Conservation (phyloP, 2,113 vertebrate genomes). For the Nothoprocta perdicaria region DNA sequence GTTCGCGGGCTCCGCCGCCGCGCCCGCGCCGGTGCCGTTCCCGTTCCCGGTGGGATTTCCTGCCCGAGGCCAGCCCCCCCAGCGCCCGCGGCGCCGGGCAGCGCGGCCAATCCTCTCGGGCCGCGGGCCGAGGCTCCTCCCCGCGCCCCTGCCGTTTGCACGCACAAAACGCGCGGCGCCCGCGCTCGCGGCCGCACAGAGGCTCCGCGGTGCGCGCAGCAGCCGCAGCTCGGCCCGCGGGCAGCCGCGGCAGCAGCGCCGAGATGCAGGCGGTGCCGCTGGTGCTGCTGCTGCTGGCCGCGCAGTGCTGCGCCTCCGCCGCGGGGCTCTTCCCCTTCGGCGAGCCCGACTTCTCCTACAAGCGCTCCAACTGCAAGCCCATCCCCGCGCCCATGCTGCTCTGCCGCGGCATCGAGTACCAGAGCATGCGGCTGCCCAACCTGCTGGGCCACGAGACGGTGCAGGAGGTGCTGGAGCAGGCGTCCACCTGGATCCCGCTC, state of each 20-base stretch:
- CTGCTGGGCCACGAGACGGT: conserved; percentile 96
- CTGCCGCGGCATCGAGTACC: conserved; percentile 95
- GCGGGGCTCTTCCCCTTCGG: conserved; percentile 89
- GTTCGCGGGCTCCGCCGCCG: conserved; percentile 20
- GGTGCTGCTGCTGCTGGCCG: conserved; percentile 49
- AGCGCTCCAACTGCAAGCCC: conserved; percentile 91
- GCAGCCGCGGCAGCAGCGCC: too few relatives aligned
- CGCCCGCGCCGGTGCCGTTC: conserved; percentile 27
- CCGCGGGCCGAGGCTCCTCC: conserved; percentile 78
- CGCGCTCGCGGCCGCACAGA: too few relatives aligned
- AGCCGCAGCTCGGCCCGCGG: too few relatives aligned
- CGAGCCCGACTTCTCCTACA: conserved; percentile 88
- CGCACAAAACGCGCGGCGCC: conserved; percentile 76
- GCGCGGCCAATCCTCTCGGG: conserved; percentile 76
- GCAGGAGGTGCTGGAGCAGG: conserved; percentile 95
- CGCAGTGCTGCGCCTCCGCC: conserved; percentile 80
- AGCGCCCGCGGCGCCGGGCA: conserved; percentile 46
- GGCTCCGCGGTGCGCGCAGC: too few relatives aligned
- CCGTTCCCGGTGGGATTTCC: conserved; percentile 46
- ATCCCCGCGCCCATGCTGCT: conserved; percentile 90
- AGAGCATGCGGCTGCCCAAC: conserved; percentile 95
- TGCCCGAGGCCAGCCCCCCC: conserved; percentile 70
- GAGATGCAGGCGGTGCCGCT: too few relatives aligned
- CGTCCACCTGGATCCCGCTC: conserved; percentile 95
- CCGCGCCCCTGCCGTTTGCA: conserved; percentile 76